phyloP scores from a whole-genome alignment of 2,113 vertebrate species.

The Hyla sarda region DNA sequence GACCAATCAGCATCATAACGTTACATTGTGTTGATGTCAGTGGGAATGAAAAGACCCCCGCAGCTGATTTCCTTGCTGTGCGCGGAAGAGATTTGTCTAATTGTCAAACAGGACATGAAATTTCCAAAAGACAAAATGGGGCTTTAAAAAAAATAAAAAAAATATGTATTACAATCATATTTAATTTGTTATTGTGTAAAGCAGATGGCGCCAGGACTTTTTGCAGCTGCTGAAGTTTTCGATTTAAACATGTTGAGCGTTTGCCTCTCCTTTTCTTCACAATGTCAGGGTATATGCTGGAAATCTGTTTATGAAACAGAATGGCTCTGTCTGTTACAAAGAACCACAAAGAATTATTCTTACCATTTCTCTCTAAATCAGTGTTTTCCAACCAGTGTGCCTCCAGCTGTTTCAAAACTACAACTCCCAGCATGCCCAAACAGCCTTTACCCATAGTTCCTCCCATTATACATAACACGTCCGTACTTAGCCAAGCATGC shows the following conservation, averaged over 20 bases:
- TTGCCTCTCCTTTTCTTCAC: neutral
- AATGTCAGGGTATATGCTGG: neutral
- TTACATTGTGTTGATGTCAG: neutral
- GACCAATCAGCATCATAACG: neutral
- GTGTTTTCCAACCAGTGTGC: too few relatives aligned
- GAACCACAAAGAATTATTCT: neutral
- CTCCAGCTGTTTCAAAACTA: too few relatives aligned
- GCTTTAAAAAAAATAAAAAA: neutral
- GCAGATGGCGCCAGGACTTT: slow-evolving; percentile 6
- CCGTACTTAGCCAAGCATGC: too few relatives aligned
- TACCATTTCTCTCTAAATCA: too few relatives aligned
- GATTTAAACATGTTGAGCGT: neutral
- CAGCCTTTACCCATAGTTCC: too few relatives aligned
- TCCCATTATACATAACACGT: too few relatives aligned
- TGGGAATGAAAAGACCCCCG: neutral
- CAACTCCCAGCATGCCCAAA: too few relatives aligned
- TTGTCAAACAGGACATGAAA: slow-evolving; percentile 19
- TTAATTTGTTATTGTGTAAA: slow-evolving; percentile 23
- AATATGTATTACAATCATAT: slow-evolving; percentile 20
- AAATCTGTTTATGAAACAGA: slow-evolving; percentile 9
- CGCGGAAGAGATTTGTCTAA: neutral
- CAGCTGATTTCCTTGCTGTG: neutral
- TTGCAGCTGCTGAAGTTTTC: neutral
- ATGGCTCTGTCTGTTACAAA: neutral
- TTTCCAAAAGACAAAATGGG: neutral